phyloP scores from a whole-genome alignment of 2,797 vertebrate species.

The Columba guinea region DNA sequence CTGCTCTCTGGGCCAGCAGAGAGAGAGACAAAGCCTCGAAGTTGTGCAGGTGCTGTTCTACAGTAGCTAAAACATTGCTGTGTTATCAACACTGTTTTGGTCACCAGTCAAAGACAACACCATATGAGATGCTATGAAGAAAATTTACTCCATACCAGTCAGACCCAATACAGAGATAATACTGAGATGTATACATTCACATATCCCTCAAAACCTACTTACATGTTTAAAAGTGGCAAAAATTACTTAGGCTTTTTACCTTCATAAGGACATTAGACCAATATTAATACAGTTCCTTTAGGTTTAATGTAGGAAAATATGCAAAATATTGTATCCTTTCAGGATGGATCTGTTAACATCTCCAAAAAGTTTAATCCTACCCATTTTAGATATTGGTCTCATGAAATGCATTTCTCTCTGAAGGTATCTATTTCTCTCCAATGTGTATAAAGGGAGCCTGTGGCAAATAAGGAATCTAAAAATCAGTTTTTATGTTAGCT shows the following conservation, averaged over 20 bases:
- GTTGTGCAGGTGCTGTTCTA: not conserved
- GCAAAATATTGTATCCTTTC: not conserved
- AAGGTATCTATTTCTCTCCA: not conserved
- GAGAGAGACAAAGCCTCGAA: not conserved
- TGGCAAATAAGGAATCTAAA: not conserved
- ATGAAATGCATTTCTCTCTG: not conserved
- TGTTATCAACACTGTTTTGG: not conserved
- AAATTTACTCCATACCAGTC: not conserved
- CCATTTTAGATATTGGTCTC: not conserved
- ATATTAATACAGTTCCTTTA: not conserved
- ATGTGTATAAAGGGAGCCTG: not conserved
- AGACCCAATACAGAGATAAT: not conserved
- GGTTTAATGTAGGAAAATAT: not conserved
- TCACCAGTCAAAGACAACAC: not conserved
- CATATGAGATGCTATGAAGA: not conserved
- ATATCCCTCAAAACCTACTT: not conserved
- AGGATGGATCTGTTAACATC: not conserved
- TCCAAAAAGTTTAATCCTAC: not conserved
- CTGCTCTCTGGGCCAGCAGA: not conserved
- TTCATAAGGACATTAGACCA: not conserved
- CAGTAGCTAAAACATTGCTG: not conserved
- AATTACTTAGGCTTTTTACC: not conserved
- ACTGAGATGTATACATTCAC: not conserved
- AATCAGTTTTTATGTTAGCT: not conserved
- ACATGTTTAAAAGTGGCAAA: not conserved